phyloP scores from a whole-genome alignment of 2,888 invertebrate species.

The Tipula confusa region DNA sequence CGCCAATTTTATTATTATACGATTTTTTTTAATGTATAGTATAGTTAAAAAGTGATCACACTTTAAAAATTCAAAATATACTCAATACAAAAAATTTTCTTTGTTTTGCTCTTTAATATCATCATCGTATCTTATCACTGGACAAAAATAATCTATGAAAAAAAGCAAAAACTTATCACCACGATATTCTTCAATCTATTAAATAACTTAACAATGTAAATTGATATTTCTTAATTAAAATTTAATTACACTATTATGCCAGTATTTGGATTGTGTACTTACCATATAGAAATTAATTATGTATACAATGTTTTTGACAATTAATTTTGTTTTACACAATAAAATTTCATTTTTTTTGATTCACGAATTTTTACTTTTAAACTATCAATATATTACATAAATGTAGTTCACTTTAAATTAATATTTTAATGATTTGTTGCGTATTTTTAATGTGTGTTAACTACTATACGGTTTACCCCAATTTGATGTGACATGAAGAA shows the following conservation, averaged over 20 bases:
- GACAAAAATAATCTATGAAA: neutral
- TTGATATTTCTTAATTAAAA: neutral
- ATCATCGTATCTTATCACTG: neutral
- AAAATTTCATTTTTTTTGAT: neutral
- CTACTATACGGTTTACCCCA: neutral
- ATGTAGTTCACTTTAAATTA: neutral
- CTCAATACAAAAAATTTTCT: neutral
- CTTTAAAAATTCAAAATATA: neutral
- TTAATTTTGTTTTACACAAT: neutral
- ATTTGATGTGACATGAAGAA: neutral
- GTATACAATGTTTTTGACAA: neutral
- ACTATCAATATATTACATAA: neutral
- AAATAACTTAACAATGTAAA: neutral
- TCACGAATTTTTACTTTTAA: neutral
- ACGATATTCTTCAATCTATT: neutral
- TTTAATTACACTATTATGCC: neutral
- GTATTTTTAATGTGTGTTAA: neutral
- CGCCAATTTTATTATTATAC: slow-evolving; percentile 6
- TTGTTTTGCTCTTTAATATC: neutral
- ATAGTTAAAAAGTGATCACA: neutral
- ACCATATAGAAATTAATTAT: neutral
- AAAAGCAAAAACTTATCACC: neutral
- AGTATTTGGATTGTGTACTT: neutral
- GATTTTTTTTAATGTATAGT: neutral
- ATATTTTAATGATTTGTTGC: neutral